Conservation (phyloP, 2,797 vertebrate species). For the Thunnus albacares region DNA sequence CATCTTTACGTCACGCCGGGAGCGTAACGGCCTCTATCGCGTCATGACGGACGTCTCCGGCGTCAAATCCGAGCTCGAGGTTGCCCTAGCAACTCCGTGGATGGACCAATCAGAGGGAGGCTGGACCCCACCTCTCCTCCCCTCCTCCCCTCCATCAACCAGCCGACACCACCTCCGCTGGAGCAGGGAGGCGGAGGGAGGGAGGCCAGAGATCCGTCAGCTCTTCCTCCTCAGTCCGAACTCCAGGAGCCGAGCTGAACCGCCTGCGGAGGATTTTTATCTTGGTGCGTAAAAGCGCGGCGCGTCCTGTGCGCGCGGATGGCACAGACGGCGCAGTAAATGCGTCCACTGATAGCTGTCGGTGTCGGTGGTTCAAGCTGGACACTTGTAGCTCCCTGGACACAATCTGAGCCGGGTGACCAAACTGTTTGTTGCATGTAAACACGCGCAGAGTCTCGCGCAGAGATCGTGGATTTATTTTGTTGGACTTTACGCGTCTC, state of each 20-base stretch:
- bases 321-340: neutral
- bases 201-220: neutral
- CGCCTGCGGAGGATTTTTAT: neutral
- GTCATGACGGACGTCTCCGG: constrained; percentile 57
- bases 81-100: constrained; percentile 80
- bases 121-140: neutral
- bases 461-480: neutral
- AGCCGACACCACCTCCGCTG: constrained; percentile 9
- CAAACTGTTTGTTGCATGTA: neutral
- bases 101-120: constrained; percentile 66
- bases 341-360: neutral
- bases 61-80: constrained; percentile 54
- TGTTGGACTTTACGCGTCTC: neutral
- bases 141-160: neutral
- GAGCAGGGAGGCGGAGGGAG: constrained; percentile 26
- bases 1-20: neutral
- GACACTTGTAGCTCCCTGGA: constrained; percentile 12
- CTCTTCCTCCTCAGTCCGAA: neutral
- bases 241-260: constrained; percentile 3
- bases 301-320: constrained; percentile 16
- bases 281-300: constrained; percentile 33
- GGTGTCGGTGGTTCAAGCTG: neutral
- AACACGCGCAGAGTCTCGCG: neutral
- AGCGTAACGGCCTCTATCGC: neutral
- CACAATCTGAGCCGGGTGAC: neutral